These are phyloP conservation scores for Oncorhynchus mykiss DNA, from an alignment of 2,113 vertebrate species.

Conservation along the genomic window DNA sequence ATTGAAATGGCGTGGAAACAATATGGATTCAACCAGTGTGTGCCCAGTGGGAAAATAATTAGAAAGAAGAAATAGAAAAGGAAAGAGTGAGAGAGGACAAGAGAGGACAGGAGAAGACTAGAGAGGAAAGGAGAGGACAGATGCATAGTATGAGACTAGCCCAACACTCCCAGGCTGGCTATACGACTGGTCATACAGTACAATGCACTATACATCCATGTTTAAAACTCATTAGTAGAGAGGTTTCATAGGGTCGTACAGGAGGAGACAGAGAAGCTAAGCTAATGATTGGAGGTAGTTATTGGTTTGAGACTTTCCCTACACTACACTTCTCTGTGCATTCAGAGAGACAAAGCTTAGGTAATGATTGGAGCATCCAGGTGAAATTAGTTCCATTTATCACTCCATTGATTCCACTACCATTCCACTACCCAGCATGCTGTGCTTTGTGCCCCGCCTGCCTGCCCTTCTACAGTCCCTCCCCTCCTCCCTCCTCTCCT, in stretches of 20 bases:
- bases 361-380: conserved; percentile 68
- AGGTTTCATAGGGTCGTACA: conserved; percentile 34
- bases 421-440: conserved; percentile 32
- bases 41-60: no score
- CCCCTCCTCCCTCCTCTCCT: neutral
- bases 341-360: conserved; percentile 2
- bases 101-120: no score
- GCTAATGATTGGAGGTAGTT: conserved; percentile 56
- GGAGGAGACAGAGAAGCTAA: conserved; percentile 39
- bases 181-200: no score
- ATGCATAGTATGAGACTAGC: neutral
- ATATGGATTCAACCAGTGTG: no score
- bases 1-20: no score
- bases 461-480: neutral
- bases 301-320: no score
- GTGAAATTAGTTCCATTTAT: conserved; percentile 75
- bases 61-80: no score
- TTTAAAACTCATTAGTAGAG: conserved; percentile 18
- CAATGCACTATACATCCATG: neutral
- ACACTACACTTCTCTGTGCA: no score
- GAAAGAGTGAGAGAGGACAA: no score
- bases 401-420: conserved; percentile 67
- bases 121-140: no score
- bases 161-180: neutral
- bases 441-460: conserved; percentile 26